Evolutionary conservation across 2,888 invertebrate species (phyloP).

Genomic region (Gisinianus flammeolus): DNA sequence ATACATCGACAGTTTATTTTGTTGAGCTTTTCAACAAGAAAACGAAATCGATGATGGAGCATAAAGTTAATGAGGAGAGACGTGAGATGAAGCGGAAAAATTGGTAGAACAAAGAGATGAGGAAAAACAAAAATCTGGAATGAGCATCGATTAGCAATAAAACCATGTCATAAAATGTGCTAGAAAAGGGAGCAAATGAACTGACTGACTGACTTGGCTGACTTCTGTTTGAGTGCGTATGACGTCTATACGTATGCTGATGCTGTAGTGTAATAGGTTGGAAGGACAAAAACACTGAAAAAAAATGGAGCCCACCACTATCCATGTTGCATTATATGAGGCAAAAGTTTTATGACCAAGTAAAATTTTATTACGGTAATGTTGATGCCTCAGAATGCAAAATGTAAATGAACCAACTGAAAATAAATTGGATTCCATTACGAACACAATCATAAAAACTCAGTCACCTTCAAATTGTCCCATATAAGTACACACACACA

Average conservation of each 20-base stretch:
- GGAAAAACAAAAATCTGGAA: constrained; percentile 17
- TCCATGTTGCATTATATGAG: not conserved
- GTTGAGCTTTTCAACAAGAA: not conserved
- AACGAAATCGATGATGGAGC: constrained; percentile 3
- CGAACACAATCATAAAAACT: not conserved
- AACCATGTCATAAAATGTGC: constrained; percentile 14
- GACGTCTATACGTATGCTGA: not conserved
- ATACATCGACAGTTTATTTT: not conserved
- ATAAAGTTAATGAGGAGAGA: constrained; percentile 16
- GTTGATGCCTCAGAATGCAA: constrained; percentile 14
- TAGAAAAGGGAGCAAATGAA: not conserved
- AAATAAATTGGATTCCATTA: constrained; percentile 18
- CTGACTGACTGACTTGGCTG: too few species aligned
- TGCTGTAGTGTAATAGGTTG: not conserved
- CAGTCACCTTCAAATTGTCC: constrained; percentile 5
- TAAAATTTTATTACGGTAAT: constrained; percentile 9
- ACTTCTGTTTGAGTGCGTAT: not conserved
- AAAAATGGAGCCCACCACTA: not conserved
- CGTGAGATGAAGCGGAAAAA: constrained; percentile 12
- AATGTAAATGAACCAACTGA: constrained; percentile 19
- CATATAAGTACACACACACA: not conserved
- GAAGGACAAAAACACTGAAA: not conserved
- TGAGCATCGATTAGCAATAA: constrained; percentile 6
- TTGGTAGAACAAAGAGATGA: not conserved
- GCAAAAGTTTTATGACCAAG: constrained; percentile 6